Evolutionary conservation across 1,140 invertebrate genomes (phyloP).

Genomic region (Uloborus diversus): DNA sequence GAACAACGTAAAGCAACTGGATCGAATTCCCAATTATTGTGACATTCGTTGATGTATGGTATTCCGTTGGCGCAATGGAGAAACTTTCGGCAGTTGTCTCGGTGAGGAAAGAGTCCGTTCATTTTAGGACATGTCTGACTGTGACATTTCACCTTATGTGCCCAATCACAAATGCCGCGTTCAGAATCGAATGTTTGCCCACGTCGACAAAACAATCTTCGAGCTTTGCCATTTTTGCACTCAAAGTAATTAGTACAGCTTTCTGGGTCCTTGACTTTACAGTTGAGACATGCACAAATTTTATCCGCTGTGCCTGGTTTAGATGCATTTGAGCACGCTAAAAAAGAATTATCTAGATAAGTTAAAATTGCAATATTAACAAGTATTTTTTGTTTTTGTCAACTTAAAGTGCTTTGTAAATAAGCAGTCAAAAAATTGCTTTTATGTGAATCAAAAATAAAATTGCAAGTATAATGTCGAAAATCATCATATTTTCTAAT

Average conservation of each 20-base stretch:
- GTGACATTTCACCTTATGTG: conserved; percentile 3
- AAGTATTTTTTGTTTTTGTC: no score
- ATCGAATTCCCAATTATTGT: background rate
- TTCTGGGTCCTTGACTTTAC: background rate
- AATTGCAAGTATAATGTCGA: no score
- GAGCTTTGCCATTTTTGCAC: background rate
- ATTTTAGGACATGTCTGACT: background rate
- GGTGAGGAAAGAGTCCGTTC: background rate
- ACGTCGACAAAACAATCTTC: conserved; percentile 64
- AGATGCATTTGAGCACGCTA: no score
- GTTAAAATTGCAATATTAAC: no score
- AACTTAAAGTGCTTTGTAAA: no score
- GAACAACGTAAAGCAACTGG: background rate
- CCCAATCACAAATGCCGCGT: conserved; percentile 69
- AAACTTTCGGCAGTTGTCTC: background rate
- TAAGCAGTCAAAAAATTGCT: no score
- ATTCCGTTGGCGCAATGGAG: background rate
- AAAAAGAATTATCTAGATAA: no score
- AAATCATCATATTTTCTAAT: no score
- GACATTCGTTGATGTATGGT: background rate
- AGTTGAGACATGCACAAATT: background rate
- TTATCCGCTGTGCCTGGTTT: no score
- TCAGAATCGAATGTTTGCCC: conserved; percentile 69
- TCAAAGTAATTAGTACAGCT: background rate
- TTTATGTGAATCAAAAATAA: no score